Evolutionary conservation across 2,113 vertebrate genomes (phyloP), one percentile per base, ranked within the genome.

Genomic region (Marcusenius ussheri): DNA sequence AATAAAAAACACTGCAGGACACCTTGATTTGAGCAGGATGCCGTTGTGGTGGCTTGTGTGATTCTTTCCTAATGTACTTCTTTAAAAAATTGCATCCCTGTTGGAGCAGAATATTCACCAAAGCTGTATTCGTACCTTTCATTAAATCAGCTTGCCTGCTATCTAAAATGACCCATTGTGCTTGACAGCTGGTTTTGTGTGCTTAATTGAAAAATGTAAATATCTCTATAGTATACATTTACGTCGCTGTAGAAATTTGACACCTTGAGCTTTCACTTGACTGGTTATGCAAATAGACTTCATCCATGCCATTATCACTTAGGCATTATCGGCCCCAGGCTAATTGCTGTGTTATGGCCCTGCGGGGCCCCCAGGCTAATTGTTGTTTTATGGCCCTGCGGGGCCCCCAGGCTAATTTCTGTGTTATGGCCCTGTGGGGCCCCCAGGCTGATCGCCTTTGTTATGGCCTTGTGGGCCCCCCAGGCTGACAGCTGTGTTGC

Each of bases 141-240:
- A 77, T 77, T 77, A 19, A 39, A 77, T 39, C 70, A 15, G 39
- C 80, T 84, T 47, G 80, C 80, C 42, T 47, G 80, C 80, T 47
- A 39, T 77, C 70, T 77, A 46, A 47, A 84, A 47, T 84, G 42
- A 84, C 19, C 24, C 45, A 5, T 45, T 47, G 7, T 84, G 83
- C 83, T 46, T 13, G 8, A 84, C 45, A 4, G 83, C 45, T 47
- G 83, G 83, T 42, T 84, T 45, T 84, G 45, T 47, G 83, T 24
- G 7, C 42, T 84, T 84, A 47, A 84, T 84, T 84, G 83, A 84
- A 84, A 84, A 84, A 84, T 84, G 45, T 84, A 84, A 84, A 84
- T 84, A 84, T 49, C 47, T 84, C 45, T 45, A 84, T n/a, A n/a
- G 45, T n/a, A 7, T 84, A 17, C 83, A 46, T 84, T 84, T 47